phyloP scores from a whole-genome alignment of 92 coral and sea anemone species.

The Phymanthus crucifer region DNA sequence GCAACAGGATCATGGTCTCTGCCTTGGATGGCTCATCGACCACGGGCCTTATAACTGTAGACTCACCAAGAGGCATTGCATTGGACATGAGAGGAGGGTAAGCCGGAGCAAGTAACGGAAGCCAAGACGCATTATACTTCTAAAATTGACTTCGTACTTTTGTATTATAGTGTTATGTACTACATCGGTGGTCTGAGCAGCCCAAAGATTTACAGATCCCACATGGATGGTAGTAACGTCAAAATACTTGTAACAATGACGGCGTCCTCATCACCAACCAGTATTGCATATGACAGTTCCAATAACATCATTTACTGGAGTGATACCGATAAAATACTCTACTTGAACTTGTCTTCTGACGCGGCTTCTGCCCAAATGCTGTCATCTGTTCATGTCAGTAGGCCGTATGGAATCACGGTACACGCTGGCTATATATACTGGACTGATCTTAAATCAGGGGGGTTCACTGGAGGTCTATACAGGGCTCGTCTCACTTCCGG shows the following conservation, averaged over 20 bases:
- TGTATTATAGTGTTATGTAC: conserved; percentile 28
- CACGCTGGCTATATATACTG: conserved; percentile 31
- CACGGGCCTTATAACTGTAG: not conserved
- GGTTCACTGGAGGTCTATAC: conserved; percentile 31
- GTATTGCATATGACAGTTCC: conserved; percentile 20
- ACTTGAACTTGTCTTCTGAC: conserved; percentile 24
- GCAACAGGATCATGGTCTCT: conserved; percentile 18
- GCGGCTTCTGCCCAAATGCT: not conserved
- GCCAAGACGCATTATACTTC: no score
- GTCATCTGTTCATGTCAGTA: conserved; percentile 2
- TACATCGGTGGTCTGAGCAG: not conserved
- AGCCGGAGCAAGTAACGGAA: not conserved
- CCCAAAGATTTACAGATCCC: conserved; percentile 9
- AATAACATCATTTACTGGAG: conserved; percentile 37
- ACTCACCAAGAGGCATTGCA: conserved; percentile 3
- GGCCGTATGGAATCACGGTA: conserved; percentile 23
- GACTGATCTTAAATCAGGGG: conserved; percentile 22
- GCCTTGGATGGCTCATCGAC: conserved; percentile 18
- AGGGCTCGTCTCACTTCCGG: conserved; percentile 14
- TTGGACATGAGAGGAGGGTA: conserved; percentile 35
- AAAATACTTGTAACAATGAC: not conserved
- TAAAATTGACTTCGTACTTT: not conserved
- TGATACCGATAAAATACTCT: not conserved
- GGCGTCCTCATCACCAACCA: not conserved
- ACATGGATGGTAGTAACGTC: conserved; percentile 43